phyloP scores from a whole-genome alignment of 2,888 invertebrate species.

The Conchocele bisecta region DNA sequence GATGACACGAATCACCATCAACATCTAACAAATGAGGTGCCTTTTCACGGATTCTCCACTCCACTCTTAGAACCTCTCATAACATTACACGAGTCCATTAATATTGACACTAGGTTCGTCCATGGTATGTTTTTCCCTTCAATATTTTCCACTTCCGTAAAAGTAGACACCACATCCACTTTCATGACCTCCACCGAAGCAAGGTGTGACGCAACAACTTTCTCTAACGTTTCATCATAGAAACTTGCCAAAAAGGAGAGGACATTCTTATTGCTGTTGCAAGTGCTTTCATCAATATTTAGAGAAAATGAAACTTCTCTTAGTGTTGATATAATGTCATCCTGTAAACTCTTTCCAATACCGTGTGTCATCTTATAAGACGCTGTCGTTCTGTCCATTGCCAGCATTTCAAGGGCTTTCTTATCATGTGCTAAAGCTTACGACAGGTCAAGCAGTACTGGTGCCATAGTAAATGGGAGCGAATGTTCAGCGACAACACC shows the following conservation, averaged over 20 bases:
- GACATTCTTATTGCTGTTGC: conserved; percentile 30
- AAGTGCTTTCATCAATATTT: conserved; percentile 53
- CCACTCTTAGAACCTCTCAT: conserved; percentile 61
- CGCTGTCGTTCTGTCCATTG: conserved; percentile 38
- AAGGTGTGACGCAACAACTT: conserved; percentile 48
- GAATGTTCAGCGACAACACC: conserved; percentile 44
- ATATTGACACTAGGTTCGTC: conserved; percentile 55
- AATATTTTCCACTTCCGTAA: conserved; percentile 21
- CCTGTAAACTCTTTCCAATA: conserved; percentile 12
- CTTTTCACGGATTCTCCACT: conserved; percentile 50
- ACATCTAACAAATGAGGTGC: conserved; percentile 65
- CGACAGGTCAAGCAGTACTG: conserved; percentile 38
- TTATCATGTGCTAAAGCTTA: conserved; percentile 37
- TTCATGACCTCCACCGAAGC: conserved; percentile 30
- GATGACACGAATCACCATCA: conserved; percentile 67
- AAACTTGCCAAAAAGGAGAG: conserved; percentile 36
- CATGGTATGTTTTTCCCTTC: conserved; percentile 54
- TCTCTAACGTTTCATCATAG: conserved; percentile 11
- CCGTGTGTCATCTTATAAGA: conserved; percentile 37
- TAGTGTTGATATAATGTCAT: background rate
- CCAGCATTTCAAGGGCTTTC: conserved; percentile 29
- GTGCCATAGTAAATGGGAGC: conserved; percentile 46
- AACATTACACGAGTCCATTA: conserved; percentile 63
- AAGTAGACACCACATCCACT: conserved; percentile 34
- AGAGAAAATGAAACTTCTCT: conserved; percentile 22